Percentiles rank a stretch among this genome's conserved stretches.
Conservation (phyloP, 2,797 vertebrate species). For the Pteropus rufus region DNA sequence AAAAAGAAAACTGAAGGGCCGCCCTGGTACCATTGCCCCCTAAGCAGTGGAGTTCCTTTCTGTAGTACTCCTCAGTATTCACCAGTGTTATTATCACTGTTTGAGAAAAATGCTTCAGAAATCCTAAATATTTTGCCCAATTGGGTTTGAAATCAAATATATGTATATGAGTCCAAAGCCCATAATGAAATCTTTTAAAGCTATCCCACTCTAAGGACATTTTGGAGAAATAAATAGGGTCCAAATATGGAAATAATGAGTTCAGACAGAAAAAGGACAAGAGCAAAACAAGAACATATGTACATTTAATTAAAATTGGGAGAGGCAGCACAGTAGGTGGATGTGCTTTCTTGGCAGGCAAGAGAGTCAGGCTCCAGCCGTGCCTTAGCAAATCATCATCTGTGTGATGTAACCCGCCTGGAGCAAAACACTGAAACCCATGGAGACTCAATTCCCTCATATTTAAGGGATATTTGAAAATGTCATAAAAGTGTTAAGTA, state of each 20-base stretch:
- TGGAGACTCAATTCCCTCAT: neutral
- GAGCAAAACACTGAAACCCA: neutral
- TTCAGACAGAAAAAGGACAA: conserved; percentile 55
- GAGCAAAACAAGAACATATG: conserved; percentile 65
- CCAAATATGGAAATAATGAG: conserved; percentile 19
- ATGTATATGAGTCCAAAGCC: neutral
- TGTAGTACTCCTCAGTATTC: neutral
- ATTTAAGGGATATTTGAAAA: conserved; percentile 2
- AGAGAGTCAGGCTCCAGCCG: neutral
- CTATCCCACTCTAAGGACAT: neutral
- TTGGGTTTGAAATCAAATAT: neutral
- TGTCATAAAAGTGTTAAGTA: conserved; percentile 20
- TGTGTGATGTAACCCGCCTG: neutral
- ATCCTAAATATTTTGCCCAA: neutral
- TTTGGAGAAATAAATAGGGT: conserved; percentile 13
- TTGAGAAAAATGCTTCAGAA: neutral
- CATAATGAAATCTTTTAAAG: conserved; percentile 5
- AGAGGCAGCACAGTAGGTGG: conserved; percentile 65
- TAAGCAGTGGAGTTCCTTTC: neutral
- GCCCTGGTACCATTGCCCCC: accelerated
- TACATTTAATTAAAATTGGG: conserved; percentile 68
- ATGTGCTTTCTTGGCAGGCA: neutral
- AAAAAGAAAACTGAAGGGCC: neutral
- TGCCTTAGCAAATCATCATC: neutral
- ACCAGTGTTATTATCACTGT: neutral